Evolutionary conservation across 2,113 vertebrate species (phyloP).

Genomic region (Neogale vison): DNA sequence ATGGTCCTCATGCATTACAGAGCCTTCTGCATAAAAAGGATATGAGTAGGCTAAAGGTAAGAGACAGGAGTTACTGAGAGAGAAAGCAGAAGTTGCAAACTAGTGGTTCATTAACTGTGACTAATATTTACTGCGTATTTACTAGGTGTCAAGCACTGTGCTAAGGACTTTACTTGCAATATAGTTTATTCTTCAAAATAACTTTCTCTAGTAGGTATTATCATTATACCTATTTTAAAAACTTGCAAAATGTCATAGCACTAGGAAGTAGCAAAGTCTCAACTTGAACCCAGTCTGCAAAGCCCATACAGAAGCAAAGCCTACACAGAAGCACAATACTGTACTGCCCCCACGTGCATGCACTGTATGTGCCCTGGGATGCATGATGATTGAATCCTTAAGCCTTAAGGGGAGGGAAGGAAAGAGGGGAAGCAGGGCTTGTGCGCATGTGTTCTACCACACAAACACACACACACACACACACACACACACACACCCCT

Average conservation of each 20-base stretch:
- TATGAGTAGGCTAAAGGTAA: background rate
- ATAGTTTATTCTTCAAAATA: conserved; percentile 16
- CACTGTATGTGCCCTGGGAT: background rate
- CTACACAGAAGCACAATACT: background rate
- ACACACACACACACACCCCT: background rate
- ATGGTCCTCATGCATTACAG: background rate
- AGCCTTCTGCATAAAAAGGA: background rate
- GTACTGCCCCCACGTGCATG: background rate
- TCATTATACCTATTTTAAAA: background rate
- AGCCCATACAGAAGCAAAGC: conserved; percentile 6
- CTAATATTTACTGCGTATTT: background rate
- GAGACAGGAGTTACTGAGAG: background rate
- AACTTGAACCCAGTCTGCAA: background rate
- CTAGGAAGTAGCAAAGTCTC: background rate
- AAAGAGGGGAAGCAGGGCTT: background rate
- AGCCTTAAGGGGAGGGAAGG: background rate
- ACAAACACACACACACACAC: background rate
- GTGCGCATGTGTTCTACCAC: background rate
- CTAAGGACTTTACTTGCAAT: background rate
- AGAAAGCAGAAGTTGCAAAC: background rate
- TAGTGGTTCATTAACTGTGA: background rate
- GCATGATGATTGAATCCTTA: background rate
- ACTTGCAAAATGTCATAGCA: background rate
- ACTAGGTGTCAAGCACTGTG: background rate
- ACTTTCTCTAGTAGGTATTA: background rate